Percentiles rank a stretch among this genome's conserved stretches.
Conservation (phyloP, 2,797 vertebrate genomes). For the Perodicticus potto region DNA sequence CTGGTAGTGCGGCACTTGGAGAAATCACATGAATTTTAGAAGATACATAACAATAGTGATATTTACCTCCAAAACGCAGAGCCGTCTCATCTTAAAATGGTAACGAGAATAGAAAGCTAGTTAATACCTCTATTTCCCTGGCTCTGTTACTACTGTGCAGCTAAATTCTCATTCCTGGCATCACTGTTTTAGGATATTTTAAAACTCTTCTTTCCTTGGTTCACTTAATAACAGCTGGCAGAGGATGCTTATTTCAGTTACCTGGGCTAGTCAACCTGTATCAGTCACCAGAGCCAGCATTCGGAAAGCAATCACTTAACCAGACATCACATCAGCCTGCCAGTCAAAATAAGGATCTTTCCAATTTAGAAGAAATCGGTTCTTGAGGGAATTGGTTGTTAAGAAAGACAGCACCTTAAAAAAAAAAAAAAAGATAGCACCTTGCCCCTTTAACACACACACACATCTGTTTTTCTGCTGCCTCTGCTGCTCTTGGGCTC, state of each 20-base stretch:
- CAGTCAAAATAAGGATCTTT: constrained; percentile 65
- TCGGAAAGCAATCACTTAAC: constrained; percentile 54
- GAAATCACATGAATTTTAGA: constrained; percentile 31
- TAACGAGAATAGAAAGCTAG: constrained; percentile 60
- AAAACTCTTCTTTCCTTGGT: constrained; percentile 52
- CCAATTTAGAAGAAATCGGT: constrained; percentile 48
- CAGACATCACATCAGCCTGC: constrained; percentile 25
- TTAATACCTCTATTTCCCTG: not conserved
- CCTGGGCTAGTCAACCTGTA: constrained; percentile 57
- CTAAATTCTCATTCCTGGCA: not conserved
- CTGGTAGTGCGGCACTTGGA: not conserved
- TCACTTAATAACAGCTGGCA: constrained; percentile 64
- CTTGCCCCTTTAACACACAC: not conserved
- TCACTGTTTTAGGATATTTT: constrained; percentile 56
- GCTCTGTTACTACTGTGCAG: not conserved
- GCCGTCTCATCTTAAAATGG: not conserved
- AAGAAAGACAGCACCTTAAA: not conserved
- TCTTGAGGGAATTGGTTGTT: constrained; percentile 52
- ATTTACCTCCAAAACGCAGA: constrained; percentile 2
- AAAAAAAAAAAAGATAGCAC: not conserved
- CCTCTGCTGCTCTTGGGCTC: not conserved
- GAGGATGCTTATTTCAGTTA: constrained; percentile 44
- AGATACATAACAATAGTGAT: constrained; percentile 13
- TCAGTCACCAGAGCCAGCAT: not conserved
- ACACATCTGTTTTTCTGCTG: not conserved